Evolutionary conservation across 2,113 vertebrate genomes (phyloP).

Genomic region (Rhea americana): DNA sequence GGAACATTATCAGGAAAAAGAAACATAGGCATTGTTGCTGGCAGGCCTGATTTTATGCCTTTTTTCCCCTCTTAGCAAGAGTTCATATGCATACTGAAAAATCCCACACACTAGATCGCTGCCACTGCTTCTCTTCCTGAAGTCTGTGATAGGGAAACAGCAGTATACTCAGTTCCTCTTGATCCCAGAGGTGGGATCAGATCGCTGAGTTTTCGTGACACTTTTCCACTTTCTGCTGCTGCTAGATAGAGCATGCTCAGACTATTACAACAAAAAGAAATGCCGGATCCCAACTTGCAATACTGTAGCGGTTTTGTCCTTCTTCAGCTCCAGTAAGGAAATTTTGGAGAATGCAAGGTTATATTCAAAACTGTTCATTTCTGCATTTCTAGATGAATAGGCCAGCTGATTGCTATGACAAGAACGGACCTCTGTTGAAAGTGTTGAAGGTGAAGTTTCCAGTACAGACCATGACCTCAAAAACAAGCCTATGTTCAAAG

Average conservation of each 20-base stretch:
- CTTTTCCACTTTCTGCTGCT: background rate
- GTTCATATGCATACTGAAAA: background rate
- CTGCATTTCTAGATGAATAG: background rate
- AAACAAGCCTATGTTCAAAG: background rate
- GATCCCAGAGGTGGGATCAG: background rate
- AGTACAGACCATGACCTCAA: background rate
- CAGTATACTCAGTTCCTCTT: background rate
- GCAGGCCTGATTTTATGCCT: background rate
- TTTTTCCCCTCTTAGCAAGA: background rate
- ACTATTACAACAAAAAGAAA: background rate
- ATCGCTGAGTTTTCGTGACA: rapidly evolving
- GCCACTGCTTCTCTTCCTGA: background rate
- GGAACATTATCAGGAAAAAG: background rate
- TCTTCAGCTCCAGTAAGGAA: background rate
- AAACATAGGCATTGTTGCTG: background rate
- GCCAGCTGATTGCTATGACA: background rate
- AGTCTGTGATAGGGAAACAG: background rate
- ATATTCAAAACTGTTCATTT: background rate
- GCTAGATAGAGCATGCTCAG: background rate
- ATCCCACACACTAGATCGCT: background rate
- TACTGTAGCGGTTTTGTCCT: background rate
- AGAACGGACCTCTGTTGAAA: background rate
- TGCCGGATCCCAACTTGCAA: background rate
- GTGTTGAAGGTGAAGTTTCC: background rate
- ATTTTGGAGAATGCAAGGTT: background rate